Evolutionary conservation across 1,140 invertebrate genomes (phyloP), one percentile per base, ranked within the genome.

Genomic region (Ceratosolen fusciceps): DNA sequence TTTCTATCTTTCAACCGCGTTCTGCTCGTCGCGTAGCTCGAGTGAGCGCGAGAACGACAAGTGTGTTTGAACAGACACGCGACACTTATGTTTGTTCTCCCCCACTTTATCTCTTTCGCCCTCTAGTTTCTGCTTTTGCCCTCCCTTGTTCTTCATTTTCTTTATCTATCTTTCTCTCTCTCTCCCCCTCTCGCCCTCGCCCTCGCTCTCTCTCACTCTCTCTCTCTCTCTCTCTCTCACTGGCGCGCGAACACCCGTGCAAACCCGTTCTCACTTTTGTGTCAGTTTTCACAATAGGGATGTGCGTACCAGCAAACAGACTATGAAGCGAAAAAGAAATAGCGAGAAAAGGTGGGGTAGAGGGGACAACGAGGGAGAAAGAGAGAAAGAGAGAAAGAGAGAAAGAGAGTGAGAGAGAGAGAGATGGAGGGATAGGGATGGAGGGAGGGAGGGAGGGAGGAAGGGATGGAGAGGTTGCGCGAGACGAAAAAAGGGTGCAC

Each of bases 31-130:
- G 67, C 47, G 26, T 37, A 21, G 68, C 16, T 1, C 43, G 56
- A 47, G 72, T 31, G 74, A 34, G 24, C 21, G 12, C 77, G 39
- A 37, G 58, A 26, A 60, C 81, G 77, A 73, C 82, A 83, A 83
- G 83, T 83, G 82, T 84, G 81, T 87, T 86, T 86, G 82, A 87
- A 87, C 84, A 86, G 87, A 87, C 85, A 87, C 83, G 79, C 84
- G 86, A 87, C 87, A 87, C 86, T 88, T 83, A 80, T 84, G 83
- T 84, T 84, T 83, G 81, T 83, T 81, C 81, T 83, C 79, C 77
- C 58, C 79, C 31, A 75, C 77, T 75, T 81, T 68, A 37, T 56
- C 67, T 56, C 58, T 49, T 29, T 62, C 68, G 81, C 60, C 47
- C 67, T 76, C 65, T 62, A 72, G 58, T 60, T 79, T 67, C 82